Evolutionary conservation across 2,888 invertebrate genomes (phyloP).

Genomic region (Dryadula phaetusa): DNA sequence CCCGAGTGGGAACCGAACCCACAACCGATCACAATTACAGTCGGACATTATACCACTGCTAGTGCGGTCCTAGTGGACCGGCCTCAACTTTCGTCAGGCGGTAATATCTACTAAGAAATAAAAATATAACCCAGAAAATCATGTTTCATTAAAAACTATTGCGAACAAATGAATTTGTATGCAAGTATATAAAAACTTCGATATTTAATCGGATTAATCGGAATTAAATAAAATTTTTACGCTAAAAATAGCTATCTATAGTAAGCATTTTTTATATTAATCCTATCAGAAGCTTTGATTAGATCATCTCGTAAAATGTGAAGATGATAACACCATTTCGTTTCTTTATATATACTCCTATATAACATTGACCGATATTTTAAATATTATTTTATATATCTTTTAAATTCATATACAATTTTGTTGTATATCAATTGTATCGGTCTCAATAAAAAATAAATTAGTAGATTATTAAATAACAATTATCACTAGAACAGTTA

Average conservation of each 20-base stretch:
- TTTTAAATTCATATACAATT: too few relatives aligned
- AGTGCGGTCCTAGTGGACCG: too few relatives aligned
- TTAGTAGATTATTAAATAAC: conserved; percentile 9
- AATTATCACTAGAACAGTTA: conserved; percentile 5
- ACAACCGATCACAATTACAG: too few relatives aligned
- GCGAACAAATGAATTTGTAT: too few relatives aligned
- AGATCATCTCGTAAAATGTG: not conserved
- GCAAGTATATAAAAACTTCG: too few relatives aligned
- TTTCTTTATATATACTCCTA: too few relatives aligned
- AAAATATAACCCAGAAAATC: not conserved
- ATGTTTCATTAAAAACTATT: not conserved
- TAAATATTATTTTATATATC: too few relatives aligned
- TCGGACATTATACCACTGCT: too few relatives aligned
- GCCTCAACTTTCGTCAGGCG: not conserved
- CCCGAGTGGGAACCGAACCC: too few relatives aligned
- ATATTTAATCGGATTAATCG: too few relatives aligned
- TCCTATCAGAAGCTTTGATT: not conserved
- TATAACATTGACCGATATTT: too few relatives aligned
- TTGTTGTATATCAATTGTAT: not conserved
- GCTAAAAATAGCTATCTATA: not conserved
- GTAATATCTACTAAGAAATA: not conserved
- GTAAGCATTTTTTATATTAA: not conserved
- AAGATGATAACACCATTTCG: not conserved
- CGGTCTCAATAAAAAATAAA: not conserved
- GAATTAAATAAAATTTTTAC: not conserved